These are phyloP conservation scores for Drosophila neonasuta DNA, from an alignment of 2,888 invertebrate genomes.

Conservation along the genomic window DNA sequence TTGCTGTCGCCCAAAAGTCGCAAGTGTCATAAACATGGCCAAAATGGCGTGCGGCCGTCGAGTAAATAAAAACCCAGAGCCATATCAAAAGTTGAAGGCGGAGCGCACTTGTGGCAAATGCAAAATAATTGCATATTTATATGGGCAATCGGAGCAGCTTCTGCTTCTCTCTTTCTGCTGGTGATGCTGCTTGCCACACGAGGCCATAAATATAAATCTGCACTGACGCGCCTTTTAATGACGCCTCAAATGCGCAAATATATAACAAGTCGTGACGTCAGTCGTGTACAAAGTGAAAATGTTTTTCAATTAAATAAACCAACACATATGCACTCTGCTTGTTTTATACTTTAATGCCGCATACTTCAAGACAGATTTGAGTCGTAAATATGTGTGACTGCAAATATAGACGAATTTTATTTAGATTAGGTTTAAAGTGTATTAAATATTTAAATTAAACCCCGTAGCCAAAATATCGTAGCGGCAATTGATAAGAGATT, in stretches of 20 bases:
- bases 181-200: conserved; percentile 15
- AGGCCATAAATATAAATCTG: conserved; percentile 50
- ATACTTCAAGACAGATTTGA: neutral
- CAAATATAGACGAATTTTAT: too few relatives aligned
- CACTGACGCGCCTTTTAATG: conserved; percentile 50
- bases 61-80: conserved; percentile 56
- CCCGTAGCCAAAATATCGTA: neutral
- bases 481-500: neutral
- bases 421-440: too few relatives aligned
- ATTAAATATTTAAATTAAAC: neutral
- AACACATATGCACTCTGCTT: conserved; percentile 4
- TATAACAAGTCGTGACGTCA: conserved; percentile 22
- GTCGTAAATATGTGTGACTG: neutral
- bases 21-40: conserved; percentile 70
- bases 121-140: conserved; percentile 77
- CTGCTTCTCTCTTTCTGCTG: neutral
- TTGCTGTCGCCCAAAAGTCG: conserved; percentile 63
- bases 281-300: conserved; percentile 25
- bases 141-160: conserved; percentile 36
- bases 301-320: conserved; percentile 43
- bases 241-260: conserved; percentile 54
- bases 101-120: conserved; percentile 53
- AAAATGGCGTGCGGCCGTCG: conserved; percentile 51
- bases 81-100: conserved; percentile 8
- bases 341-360: neutral